phyloP scores from a whole-genome alignment of 2,113 vertebrate species.

The Perca fluviatilis region DNA sequence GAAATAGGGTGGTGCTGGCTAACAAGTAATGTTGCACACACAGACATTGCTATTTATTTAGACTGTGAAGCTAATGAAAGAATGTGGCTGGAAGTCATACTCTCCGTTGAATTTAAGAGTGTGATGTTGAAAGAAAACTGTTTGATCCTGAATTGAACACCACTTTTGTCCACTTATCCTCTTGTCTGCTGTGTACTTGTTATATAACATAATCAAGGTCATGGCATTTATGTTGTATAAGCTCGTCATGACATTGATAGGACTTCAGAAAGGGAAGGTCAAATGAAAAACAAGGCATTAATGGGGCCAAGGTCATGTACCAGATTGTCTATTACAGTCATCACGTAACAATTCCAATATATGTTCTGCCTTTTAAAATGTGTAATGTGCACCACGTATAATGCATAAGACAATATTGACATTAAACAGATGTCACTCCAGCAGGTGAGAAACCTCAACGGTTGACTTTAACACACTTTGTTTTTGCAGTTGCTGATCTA shows the following conservation, averaged over 20 bases:
- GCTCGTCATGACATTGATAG: conserved; percentile 48
- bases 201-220: conserved; percentile 74
- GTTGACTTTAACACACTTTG: conserved; percentile 49
- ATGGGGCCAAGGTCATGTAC: conserved; percentile 54
- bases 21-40: conserved; percentile 16
- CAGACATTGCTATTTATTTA: conserved; percentile 1
- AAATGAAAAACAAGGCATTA: conserved; percentile 56
- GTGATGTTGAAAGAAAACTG: conserved; percentile 11
- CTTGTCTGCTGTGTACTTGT: conserved; percentile 54
- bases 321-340: conserved; percentile 21
- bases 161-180: conserved; percentile 23
- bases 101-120: conserved; percentile 20
- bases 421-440: conserved; percentile 14
- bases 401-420: conserved; percentile 8
- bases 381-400: conserved; percentile 5
- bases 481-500: conserved; percentile 75
- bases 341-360: conserved; percentile 14
- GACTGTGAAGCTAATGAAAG: conserved; percentile 10
- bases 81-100: conserved; percentile 12
- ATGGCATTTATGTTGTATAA: conserved; percentile 60
- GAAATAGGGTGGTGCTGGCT: background rate
- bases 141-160: conserved; percentile 31
- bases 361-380: conserved; percentile 25
- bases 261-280: conserved; percentile 58
- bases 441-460: conserved; percentile 24